Evolutionary conservation across 23 tunicate genomes (phyloP).

Genomic region (Halocynthia roretzi): DNA sequence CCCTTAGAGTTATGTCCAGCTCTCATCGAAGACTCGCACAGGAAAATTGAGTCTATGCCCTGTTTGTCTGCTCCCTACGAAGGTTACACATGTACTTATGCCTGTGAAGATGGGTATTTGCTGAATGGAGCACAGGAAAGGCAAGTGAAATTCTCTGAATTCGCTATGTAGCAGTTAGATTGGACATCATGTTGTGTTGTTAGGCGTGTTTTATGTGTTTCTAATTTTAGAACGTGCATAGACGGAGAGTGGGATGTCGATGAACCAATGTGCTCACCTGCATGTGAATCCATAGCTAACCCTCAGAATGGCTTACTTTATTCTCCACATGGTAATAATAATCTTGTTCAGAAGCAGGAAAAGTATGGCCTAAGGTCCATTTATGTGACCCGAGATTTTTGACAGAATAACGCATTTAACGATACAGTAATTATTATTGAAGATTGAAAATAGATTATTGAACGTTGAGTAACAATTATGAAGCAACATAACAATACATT

Average conservation of each 20-base stretch:
- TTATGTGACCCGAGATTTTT: too few relatives aligned
- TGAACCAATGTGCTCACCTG: slow-evolving; percentile 25
- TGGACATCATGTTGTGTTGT: neutral
- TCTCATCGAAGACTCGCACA: neutral
- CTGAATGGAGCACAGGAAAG: slow-evolving; percentile 12
- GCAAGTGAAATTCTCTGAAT: neutral
- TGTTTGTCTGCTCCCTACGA: slow-evolving; percentile 11
- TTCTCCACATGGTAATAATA: neutral
- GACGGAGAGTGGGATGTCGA: slow-evolving; percentile 23
- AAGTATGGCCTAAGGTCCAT: too few relatives aligned
- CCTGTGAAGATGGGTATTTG: slow-evolving; percentile 3
- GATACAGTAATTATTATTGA: too few relatives aligned
- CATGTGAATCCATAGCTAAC: slow-evolving; percentile 6
- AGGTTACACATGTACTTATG: slow-evolving; percentile 5
- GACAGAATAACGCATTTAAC: too few relatives aligned
- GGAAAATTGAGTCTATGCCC: neutral
- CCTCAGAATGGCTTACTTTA: slow-evolving; percentile 12
- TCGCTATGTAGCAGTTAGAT: neutral
- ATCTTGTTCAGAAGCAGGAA: too few relatives aligned
- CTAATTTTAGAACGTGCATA: slow-evolving; percentile 3
- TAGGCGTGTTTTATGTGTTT: neutral
- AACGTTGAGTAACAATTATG: too few relatives aligned
- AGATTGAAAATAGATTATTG: too few relatives aligned
- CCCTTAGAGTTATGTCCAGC: slow-evolving; percentile 2
- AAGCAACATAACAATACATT: too few relatives aligned